A percentile compares a stretch with the other conserved stretches of the same genome.
Conservation (phyloP, 2,113 vertebrate genomes). For the Eleginops maclovinus region DNA sequence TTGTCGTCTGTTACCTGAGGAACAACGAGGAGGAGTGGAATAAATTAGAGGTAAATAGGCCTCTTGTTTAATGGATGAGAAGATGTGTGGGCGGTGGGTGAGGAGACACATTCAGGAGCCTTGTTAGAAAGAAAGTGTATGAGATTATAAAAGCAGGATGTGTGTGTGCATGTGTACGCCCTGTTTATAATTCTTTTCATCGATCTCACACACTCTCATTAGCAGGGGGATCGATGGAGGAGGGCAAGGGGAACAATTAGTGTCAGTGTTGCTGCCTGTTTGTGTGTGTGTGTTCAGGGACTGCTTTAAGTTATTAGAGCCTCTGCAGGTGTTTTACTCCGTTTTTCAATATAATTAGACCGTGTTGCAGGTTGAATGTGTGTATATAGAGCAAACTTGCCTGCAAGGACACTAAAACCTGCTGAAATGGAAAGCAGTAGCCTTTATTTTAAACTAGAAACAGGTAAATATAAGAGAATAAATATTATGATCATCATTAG, state of each 20-base stretch:
- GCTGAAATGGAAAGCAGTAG: background rate
- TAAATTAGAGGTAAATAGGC: conserved; percentile 36
- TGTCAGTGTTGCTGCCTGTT: conserved; percentile 34
- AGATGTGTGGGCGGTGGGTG: conserved; percentile 1
- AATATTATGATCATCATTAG: too few relatives aligned
- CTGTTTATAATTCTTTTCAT: conserved; percentile 50
- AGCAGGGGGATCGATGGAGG: conserved; percentile 56
- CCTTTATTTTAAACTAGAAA: too few relatives aligned
- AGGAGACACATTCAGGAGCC: conserved; percentile 18
- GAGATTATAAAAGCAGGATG: conserved; percentile 23
- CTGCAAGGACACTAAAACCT: background rate
- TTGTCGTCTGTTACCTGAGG: conserved; percentile 7
- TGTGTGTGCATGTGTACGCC: background rate
- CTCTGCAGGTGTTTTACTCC: background rate
- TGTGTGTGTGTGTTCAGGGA: conserved; percentile 11
- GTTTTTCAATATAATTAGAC: conserved; percentile 19
- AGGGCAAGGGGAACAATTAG: conserved; percentile 56
- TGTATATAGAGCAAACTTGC: background rate
- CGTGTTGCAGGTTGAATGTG: background rate
- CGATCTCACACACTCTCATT: conserved; percentile 60
- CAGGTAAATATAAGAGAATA: too few relatives aligned
- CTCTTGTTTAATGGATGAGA: conserved; percentile 55
- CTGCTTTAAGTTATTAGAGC: background rate
- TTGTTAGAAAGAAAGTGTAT: conserved; percentile 15
- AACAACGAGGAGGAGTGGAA: conserved; percentile 12